Evolutionary conservation across 2,797 vertebrate genomes (phyloP).

Genomic region (Eidolon dupreanum): DNA sequence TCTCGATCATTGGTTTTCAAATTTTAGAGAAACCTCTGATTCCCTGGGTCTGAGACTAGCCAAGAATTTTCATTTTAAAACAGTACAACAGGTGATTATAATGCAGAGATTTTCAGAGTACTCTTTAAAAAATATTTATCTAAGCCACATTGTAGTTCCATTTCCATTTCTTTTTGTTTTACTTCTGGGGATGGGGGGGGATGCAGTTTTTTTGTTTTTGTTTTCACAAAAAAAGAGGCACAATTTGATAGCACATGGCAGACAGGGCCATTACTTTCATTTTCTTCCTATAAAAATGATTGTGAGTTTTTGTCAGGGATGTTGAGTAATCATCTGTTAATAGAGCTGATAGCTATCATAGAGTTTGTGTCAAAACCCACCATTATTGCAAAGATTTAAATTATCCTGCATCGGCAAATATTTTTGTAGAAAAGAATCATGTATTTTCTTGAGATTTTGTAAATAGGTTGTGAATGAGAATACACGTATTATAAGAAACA

Average conservation of each 20-base stretch:
- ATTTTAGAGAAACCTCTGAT: background rate
- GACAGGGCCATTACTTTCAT: conserved; percentile 56
- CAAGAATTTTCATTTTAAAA: background rate
- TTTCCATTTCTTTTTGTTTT: conserved; percentile 13
- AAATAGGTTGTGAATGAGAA: background rate
- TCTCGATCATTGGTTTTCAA: background rate
- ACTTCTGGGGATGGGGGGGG: background rate
- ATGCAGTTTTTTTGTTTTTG: background rate
- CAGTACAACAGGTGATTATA: background rate
- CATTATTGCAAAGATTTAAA: background rate
- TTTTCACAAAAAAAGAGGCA: conserved; percentile 3
- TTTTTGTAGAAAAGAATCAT: background rate
- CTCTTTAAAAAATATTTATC: background rate
- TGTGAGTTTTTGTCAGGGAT: conserved; percentile 27
- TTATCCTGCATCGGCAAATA: background rate
- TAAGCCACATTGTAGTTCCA: background rate
- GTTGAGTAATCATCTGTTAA: conserved; percentile 56
- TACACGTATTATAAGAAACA: background rate
- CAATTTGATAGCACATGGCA: conserved; percentile 31
- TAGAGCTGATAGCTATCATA: background rate
- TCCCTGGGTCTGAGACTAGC: background rate
- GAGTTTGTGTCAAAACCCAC: background rate
- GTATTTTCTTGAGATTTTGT: background rate
- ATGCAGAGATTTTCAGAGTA: background rate
- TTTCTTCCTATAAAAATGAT: conserved; percentile 52